Base-by-base conservation (phyloP, 2,888 invertebrate genomes). In the Cheilosia vernalis region DNA sequence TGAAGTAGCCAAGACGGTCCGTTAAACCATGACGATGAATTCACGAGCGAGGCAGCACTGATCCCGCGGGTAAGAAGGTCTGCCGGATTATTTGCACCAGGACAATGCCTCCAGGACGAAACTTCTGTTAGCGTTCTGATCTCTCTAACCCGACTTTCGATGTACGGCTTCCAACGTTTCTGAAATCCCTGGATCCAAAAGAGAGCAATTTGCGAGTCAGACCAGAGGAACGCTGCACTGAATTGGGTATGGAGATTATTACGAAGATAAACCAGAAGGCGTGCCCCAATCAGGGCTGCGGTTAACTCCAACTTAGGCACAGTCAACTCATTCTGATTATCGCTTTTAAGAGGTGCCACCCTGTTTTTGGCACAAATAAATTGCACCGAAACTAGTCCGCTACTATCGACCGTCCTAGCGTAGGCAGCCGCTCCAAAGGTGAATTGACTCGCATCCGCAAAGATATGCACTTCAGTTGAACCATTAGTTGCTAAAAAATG, bases 371-470 rank as follows among this genome's bases (percentile, higher is more conserved):
- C 27, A 44, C 61, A 61, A 42, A 61, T 24, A 27, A 61, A 24
- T 4, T 51, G 13, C 4, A 51, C 37, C n/a, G 37, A 37, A 21
- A 51, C 21, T 24, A 24, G 15, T 15, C 51, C 51, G 10, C 24
- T 51, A 37, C 21, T 13, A 19, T 66, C 15, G 21, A 51, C 4
- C n/a, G 15, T 66, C 24, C 40, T 24, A 24, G 33, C 33, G 19
- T 21, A 37, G 33, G 47, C 47, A 4, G 10, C 63, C 6, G 44
- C 63, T 37, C 73, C 49, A 37, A 49, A 66, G 15, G 64, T 64
- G 24, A 44, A 64, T 27, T 66, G 49, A 15, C 76, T 67, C 2
- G 60, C 66, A 67, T 67, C 76, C 21, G 76, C 66, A 60, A 76
- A 74, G 15, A 74, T n/a, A 49, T 63, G 63, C 9, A 73, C 27